These are phyloP conservation scores for Sarcophaga carnaria DNA, from an alignment of 2,888 invertebrate species.

Conservation along the genomic window DNA sequence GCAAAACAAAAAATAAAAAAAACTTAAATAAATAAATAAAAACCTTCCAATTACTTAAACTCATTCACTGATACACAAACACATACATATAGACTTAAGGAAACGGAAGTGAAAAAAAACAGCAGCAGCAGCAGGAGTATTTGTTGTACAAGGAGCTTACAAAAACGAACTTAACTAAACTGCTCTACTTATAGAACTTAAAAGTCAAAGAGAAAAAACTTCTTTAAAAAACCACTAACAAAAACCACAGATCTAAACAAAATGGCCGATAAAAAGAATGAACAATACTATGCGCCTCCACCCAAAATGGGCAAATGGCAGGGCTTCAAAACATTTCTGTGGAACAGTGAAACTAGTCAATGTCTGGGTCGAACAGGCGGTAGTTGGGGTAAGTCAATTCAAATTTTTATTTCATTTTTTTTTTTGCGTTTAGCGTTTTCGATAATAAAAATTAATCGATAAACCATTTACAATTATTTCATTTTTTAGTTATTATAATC, in stretches of 20 bases:
- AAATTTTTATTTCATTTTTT: too few species aligned
- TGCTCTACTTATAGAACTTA: slow-evolving; percentile 42
- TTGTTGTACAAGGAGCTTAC: slow-evolving; percentile 52
- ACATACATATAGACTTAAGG: slow-evolving; percentile 20
- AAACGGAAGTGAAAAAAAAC: slow-evolving; percentile 44
- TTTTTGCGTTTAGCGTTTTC: background rate
- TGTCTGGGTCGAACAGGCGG: slow-evolving; percentile 94
- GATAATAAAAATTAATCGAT: slow-evolving; percentile 3
- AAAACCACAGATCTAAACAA: slow-evolving; percentile 64
- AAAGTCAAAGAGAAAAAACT: background rate
- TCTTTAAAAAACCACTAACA: slow-evolving; percentile 48
- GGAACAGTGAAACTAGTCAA: slow-evolving; percentile 95
- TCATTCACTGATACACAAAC: background rate
- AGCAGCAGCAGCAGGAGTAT: slow-evolving; percentile 31
- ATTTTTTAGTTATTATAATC: background rate
- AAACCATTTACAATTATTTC: slow-evolving; percentile 22
- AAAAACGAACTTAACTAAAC: slow-evolving; percentile 54
- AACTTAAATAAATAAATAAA: too few species aligned
- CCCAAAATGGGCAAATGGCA: slow-evolving; percentile 93
- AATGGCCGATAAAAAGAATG: slow-evolving; percentile 92
- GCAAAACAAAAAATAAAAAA: too few species aligned
- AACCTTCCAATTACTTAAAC: slow-evolving; percentile 36
- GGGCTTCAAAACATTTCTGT: slow-evolving; percentile 91
- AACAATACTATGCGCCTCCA: slow-evolving; percentile 89
- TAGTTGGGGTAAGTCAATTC: slow-evolving; percentile 94